Evolutionary conservation across 2,113 vertebrate genomes (phyloP).

Genomic region (Uropsilus gracilis): DNA sequence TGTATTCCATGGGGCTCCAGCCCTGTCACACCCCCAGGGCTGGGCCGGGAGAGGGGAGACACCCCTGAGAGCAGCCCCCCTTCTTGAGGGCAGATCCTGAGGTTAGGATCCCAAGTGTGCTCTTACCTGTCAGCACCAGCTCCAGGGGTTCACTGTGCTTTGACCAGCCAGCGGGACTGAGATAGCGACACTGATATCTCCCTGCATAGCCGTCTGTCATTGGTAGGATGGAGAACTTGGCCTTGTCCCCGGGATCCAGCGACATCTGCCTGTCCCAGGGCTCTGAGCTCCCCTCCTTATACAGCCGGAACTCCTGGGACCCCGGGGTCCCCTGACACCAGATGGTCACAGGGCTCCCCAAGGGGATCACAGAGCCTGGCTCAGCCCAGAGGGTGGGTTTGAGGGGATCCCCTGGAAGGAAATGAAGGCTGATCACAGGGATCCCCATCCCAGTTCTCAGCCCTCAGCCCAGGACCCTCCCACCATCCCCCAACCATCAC

Average conservation of each 20-base stretch:
- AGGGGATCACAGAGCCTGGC: no score
- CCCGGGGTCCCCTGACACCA: no score
- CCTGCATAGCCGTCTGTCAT: rapidly evolving
- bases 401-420: not conserved
- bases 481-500: not conserved
- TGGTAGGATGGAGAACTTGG: rapidly evolving
- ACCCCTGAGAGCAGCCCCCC: no score
- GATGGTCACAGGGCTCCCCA: no score
- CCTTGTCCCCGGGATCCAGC: not conserved
- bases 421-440: rapidly evolving
- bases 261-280: rapidly evolving
- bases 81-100: not conserved
- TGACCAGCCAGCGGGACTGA: rapidly evolving
- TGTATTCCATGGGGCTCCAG: rapidly evolving
- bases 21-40: no score
- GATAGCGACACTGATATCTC: rapidly evolving
- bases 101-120: not conserved
- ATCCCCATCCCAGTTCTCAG: rapidly evolving
- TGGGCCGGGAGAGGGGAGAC: not conserved
- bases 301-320: rapidly evolving
- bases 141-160: rapidly evolving
- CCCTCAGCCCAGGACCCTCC: not conserved
- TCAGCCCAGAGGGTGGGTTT: no score
- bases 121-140: conserved; percentile 23
- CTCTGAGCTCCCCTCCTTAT: rapidly evolving